phyloP scores from a whole-genome alignment of 2,113 vertebrate species.

The Addax nasomaculatus region DNA sequence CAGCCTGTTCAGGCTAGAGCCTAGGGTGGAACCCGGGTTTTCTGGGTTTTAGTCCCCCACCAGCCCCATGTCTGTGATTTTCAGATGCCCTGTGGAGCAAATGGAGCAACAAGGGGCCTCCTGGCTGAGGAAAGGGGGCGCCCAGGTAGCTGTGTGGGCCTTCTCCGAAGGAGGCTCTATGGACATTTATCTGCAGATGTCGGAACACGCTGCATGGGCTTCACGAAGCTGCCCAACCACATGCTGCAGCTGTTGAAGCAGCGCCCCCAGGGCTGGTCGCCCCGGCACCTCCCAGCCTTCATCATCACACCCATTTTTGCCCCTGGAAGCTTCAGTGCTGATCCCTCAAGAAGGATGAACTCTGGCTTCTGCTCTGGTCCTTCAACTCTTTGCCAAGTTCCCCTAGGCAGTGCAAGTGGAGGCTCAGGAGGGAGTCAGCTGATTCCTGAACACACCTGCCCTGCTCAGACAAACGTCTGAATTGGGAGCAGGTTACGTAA shows the following conservation, averaged over 20 bases:
- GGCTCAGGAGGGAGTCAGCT: neutral
- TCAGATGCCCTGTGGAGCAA: neutral
- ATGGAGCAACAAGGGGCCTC: neutral
- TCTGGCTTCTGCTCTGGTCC: neutral
- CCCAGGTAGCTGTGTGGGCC: rapidly evolving
- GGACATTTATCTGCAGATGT: neutral
- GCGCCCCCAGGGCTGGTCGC: rapidly evolving
- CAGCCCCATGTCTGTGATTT: neutral
- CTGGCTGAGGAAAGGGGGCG: neutral
- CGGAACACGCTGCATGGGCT: neutral
- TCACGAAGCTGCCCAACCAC: rapidly evolving
- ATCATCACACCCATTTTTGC: rapidly evolving
- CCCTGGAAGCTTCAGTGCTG: neutral
- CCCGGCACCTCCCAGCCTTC: neutral
- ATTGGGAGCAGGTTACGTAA: neutral
- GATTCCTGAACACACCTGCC: neutral
- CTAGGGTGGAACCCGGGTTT: neutral
- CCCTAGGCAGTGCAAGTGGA: neutral
- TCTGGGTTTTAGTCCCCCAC: neutral
- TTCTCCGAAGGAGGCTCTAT: neutral
- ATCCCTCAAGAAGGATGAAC: neutral
- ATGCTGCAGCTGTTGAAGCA: rapidly evolving
- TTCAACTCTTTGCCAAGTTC: neutral
- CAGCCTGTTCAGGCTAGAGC: neutral
- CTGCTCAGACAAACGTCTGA: neutral